These are phyloP conservation scores for Motacilla alba DNA, from an alignment of 2,113 vertebrate species.

Conservation along the genomic window DNA sequence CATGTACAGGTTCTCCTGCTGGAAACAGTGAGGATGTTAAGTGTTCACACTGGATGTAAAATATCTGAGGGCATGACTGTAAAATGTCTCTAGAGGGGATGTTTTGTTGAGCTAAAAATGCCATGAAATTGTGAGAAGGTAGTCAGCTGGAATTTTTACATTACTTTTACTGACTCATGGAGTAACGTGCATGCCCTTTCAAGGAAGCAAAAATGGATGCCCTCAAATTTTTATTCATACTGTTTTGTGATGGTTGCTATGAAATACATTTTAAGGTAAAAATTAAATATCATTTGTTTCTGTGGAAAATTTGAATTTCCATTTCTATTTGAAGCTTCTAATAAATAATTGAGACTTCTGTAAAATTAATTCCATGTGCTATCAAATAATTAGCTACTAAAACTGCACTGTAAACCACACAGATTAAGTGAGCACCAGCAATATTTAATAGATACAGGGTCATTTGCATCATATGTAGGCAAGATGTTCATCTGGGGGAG, in stretches of 20 bases:
- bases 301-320: not conserved
- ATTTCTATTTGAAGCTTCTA: not conserved
- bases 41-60: not conserved
- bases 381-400: not conserved
- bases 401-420: not conserved
- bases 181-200: not conserved
- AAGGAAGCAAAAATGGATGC: not conserved
- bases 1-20: not conserved
- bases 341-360: not conserved
- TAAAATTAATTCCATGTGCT: not conserved
- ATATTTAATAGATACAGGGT: not conserved
- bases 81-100: not conserved
- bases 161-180: not conserved
- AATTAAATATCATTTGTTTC: not conserved
- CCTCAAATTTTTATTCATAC: not conserved
- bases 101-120: constrained; percentile 5
- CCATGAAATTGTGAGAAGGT: not conserved
- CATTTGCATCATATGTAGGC: not conserved
- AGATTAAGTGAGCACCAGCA: not conserved
- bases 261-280: not conserved
- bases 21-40: not conserved
- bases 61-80: not conserved
- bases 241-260: not conserved
- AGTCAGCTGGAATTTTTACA: constrained; percentile 25
- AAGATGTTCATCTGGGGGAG: not conserved